Evolutionary conservation across 2,888 invertebrate species (phyloP).

Genomic region (Litoditis marina): DNA sequence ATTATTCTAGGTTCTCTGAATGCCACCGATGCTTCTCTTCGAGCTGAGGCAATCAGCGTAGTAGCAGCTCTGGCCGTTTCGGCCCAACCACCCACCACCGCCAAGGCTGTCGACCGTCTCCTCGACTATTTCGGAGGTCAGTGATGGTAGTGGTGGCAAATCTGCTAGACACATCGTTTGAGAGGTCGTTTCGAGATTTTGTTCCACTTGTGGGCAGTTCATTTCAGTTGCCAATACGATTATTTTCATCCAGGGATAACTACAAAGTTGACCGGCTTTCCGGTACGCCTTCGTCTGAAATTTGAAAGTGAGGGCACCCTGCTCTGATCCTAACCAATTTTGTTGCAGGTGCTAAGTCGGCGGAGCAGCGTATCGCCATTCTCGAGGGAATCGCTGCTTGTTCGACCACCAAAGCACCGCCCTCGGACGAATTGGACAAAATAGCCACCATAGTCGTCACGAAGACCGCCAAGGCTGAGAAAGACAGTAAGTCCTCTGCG

Average conservation of each 20-base stretch:
- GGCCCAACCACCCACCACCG: constrained; percentile 11
- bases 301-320: too few relatives aligned
- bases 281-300: too few relatives aligned
- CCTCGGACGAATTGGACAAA: constrained; percentile 25
- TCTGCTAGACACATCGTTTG: background rate
- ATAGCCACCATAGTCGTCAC: constrained; percentile 26
- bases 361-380: constrained; percentile 26
- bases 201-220: too few relatives aligned
- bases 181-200: too few relatives aligned
- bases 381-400: constrained; percentile 29
- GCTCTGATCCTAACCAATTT: background rate
- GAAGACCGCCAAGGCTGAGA: constrained; percentile 36
- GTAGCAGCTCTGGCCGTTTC: constrained; percentile 1
- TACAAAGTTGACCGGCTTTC: too few relatives aligned
- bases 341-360: constrained; percentile 21
- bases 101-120: constrained; percentile 21
- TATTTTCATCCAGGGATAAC: too few relatives aligned
- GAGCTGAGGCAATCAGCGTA: constrained; percentile 7
- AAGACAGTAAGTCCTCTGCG: constrained; percentile 38
- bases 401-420: constrained; percentile 3
- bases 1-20: constrained; percentile 2
- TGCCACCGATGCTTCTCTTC: background rate
- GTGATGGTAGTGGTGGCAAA: too few relatives aligned
- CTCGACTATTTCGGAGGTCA: constrained; percentile 25
- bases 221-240: too few relatives aligned